Conservation (phyloP, 2,797 vertebrate species). For the Podargus strigoides region DNA sequence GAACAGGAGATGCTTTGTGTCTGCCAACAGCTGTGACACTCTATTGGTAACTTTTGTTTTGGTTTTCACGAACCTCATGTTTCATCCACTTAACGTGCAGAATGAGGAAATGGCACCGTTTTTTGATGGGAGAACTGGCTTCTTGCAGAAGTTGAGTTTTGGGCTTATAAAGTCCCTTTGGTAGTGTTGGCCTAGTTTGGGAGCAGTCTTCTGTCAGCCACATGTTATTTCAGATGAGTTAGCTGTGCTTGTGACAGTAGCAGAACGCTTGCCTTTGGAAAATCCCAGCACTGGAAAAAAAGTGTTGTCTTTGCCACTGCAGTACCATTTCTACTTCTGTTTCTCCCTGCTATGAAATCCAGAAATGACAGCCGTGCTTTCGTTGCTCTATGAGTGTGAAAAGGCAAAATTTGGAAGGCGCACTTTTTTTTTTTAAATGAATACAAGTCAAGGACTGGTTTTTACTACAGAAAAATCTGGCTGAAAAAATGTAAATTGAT, state of each 20-base stretch:
- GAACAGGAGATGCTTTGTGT: background rate
- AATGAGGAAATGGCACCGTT: background rate
- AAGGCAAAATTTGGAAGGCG: background rate
- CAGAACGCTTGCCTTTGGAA: background rate
- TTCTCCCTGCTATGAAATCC: background rate
- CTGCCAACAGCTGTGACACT: background rate
- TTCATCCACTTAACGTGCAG: background rate
- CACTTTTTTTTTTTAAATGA: background rate
- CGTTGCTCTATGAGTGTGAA: background rate
- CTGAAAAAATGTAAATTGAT: background rate
- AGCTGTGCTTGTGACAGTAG: background rate
- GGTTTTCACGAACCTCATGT: background rate
- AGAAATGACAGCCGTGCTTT: background rate
- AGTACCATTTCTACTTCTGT: background rate
- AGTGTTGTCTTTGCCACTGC: background rate
- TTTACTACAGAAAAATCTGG: background rate
- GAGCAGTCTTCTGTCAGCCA: background rate
- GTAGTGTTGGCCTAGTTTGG: background rate
- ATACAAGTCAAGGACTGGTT: background rate
- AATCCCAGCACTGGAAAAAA: background rate
- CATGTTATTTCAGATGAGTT: background rate
- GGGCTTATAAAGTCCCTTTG: background rate
- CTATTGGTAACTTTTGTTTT: background rate
- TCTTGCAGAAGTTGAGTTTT: background rate
- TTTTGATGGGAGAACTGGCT: background rate